These are phyloP conservation scores for Lichenostomus cassidix DNA, from an alignment of 2,113 vertebrate species.

Conservation along the genomic window DNA sequence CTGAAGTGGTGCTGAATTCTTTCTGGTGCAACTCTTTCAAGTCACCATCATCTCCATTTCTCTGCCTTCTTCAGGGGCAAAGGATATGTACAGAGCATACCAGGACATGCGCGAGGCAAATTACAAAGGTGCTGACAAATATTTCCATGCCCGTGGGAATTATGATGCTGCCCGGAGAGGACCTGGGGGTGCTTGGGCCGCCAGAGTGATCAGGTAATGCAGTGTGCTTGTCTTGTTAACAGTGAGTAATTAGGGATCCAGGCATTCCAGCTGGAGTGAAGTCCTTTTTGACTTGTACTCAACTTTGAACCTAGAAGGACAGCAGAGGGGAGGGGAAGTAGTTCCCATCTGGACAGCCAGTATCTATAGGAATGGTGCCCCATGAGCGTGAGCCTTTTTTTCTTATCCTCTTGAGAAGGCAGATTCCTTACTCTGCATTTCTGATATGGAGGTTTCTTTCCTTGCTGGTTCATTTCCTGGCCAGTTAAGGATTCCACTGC, in stretches of 20 bases:
- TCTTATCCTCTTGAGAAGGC: background rate
- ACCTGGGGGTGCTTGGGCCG: slow-evolving; percentile 49
- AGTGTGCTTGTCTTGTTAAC: background rate
- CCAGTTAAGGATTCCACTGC: accelerated
- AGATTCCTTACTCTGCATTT: background rate
- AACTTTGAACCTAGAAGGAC: background rate
- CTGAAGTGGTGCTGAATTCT: background rate
- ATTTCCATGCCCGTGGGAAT: slow-evolving; percentile 66
- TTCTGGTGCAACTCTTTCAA: background rate
- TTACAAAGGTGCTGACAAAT: slow-evolving; percentile 9
- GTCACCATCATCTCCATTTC: background rate
- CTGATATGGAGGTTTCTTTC: background rate
- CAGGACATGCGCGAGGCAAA: slow-evolving; percentile 17
- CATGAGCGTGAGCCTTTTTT: accelerated
- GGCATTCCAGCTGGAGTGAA: background rate
- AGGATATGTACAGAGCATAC: slow-evolving; percentile 48
- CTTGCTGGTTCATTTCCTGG: background rate
- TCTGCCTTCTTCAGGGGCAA: background rate
- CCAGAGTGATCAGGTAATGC: slow-evolving; percentile 36
- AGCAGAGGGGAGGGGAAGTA: background rate
- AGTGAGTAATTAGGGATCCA: background rate
- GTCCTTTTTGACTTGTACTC: background rate
- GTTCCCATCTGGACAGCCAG: background rate
- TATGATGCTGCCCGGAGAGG: slow-evolving; percentile 46
- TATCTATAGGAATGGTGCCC: background rate